These are phyloP conservation scores for Synchiropus splendidus DNA, from an alignment of 2,113 vertebrate species.

Conservation along the genomic window DNA sequence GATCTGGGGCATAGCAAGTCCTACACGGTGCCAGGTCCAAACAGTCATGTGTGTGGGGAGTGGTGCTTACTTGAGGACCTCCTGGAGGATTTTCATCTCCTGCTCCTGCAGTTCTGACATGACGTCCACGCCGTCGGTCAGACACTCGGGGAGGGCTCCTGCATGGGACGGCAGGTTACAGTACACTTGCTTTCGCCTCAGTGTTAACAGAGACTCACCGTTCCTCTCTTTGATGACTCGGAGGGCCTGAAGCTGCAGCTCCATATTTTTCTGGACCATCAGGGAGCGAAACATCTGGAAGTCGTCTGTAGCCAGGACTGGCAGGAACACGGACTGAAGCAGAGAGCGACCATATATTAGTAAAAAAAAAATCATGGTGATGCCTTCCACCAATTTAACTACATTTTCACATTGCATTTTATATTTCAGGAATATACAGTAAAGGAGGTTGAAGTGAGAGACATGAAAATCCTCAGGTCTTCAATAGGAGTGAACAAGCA, in stretches of 20 bases:
- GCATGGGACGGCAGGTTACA: conserved; percentile 2
- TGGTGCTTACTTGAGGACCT: conserved; percentile 84
- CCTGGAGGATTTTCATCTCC: conserved; percentile 89
- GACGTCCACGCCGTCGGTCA: conserved; percentile 84
- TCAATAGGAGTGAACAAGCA: too few relatives aligned
- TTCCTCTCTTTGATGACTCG: conserved; percentile 90
- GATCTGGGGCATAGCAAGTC: too few relatives aligned
- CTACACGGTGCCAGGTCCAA: too few relatives aligned
- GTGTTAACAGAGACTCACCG: conserved; percentile 57
- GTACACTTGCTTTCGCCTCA: not conserved
- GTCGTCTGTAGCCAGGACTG: conserved; percentile 88
- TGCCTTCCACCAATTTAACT: too few relatives aligned
- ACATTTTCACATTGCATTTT: not conserved
- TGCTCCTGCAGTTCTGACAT: conserved; percentile 87
- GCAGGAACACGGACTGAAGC: conserved; percentile 79
- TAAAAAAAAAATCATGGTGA: too few relatives aligned
- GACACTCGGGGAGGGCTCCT: conserved; percentile 89
- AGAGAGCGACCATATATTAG: not conserved
- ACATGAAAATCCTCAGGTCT: too few relatives aligned
- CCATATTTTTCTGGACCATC: conserved; percentile 96
- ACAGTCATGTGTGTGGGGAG: too few relatives aligned
- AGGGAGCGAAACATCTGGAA: conserved; percentile 90
- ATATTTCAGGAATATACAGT: too few relatives aligned
- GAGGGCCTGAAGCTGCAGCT: conserved; percentile 95
- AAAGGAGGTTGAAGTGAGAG: too few relatives aligned